Evolutionary conservation across 2,797 vertebrate species (phyloP).

Genomic region (Gila robusta): DNA sequence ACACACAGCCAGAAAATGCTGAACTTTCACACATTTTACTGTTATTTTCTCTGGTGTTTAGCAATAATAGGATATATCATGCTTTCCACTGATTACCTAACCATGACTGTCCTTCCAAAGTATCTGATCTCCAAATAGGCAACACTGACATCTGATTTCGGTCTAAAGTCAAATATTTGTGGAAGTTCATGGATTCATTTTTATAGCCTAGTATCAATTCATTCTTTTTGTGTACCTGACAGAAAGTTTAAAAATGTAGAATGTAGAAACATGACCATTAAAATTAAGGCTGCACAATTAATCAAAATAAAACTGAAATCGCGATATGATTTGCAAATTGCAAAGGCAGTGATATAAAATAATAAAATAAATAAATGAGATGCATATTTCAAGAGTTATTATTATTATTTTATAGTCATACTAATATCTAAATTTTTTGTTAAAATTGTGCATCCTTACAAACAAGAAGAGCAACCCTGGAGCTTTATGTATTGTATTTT

Average conservation of each 20-base stretch:
- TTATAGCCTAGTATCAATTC: not conserved
- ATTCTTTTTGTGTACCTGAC: not conserved
- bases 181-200: not conserved
- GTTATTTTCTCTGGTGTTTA: constrained; percentile 19
- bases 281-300: not conserved
- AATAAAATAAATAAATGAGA: not conserved
- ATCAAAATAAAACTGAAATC: not conserved
- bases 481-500: no score
- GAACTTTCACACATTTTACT: constrained; percentile 13
- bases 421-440: accelerated
- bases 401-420: not conserved
- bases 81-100: constrained; percentile 15
- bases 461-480: not conserved
- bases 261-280: not conserved
- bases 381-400: not conserved
- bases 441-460: not conserved
- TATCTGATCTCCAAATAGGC: not conserved
- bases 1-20: not conserved
- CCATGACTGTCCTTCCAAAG: not conserved
- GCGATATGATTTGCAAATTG: not conserved
- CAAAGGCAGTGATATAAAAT: not conserved
- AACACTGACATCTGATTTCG: not conserved
- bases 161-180: not conserved
- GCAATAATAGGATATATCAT: constrained; percentile 1
- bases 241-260: not conserved